These are phyloP conservation scores for Dasyprocta punctata DNA, from an alignment of 2,113 vertebrate genomes.

Conservation along the genomic window DNA sequence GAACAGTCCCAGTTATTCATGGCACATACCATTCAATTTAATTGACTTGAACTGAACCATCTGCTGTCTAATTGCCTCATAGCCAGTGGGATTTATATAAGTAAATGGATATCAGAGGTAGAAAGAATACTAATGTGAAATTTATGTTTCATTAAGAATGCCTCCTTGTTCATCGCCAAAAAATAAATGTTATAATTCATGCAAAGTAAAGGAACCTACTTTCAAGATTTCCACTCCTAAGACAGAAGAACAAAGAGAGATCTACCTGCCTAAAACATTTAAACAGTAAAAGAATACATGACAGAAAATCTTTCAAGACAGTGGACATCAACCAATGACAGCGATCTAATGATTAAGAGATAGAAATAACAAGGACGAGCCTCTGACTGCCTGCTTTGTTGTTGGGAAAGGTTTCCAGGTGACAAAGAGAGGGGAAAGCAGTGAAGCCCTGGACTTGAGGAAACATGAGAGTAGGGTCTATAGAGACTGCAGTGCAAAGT, in stretches of 20 bases:
- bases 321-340: background rate
- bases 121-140: constrained; percentile 82
- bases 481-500: background rate
- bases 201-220: constrained; percentile 58
- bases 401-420: background rate
- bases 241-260: background rate
- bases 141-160: constrained; percentile 75
- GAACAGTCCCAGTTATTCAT: constrained; percentile 74
- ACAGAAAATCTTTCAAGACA: background rate
- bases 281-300: background rate
- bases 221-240: background rate
- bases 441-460: background rate
- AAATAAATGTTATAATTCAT: constrained; percentile 63
- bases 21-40: constrained; percentile 79
- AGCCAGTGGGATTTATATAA: constrained; percentile 85
- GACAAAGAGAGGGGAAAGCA: background rate
- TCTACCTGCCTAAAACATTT: background rate
- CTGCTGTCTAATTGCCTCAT: constrained; percentile 85
- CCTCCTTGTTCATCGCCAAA: constrained; percentile 63
- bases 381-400: background rate
- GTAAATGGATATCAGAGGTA: constrained; percentile 80
- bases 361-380: background rate
- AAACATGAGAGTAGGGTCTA: background rate
- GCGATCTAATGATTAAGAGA: background rate
- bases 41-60: constrained; percentile 86